A percentile compares a stretch with the other conserved stretches of the same genome.
Conservation (phyloP, 2,797 vertebrate species). For the Ptychadena robeensis region DNA sequence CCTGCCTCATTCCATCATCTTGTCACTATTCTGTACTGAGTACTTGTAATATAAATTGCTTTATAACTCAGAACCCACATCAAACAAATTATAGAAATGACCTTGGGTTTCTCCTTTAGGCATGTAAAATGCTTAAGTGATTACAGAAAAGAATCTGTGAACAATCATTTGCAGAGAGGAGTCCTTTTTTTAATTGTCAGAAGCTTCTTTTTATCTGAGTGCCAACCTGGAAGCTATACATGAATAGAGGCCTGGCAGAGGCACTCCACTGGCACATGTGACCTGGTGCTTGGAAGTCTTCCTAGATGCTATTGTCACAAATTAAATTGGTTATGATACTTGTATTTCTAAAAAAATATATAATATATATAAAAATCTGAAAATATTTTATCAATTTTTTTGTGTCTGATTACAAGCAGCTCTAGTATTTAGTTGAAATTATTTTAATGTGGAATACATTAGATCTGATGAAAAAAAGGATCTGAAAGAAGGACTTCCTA, state of each 20-base stretch:
- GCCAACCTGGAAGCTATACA: slow-evolving; percentile 54
- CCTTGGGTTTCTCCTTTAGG: slow-evolving; percentile 58
- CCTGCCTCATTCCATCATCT: slow-evolving; percentile 37
- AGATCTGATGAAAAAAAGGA: too few species aligned
- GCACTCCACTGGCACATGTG: slow-evolving; percentile 1
- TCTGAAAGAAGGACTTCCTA: too few species aligned
- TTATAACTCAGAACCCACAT: slow-evolving; percentile 46
- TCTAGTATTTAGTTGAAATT: neutral
- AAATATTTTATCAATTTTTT: neutral
- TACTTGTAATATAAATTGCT: slow-evolving; percentile 52
- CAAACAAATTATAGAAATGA: slow-evolving; percentile 53
- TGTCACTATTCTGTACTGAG: slow-evolving; percentile 29
- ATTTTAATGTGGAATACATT: neutral
- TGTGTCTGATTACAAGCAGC: neutral
- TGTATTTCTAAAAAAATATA: neutral
- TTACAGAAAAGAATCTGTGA: slow-evolving; percentile 45
- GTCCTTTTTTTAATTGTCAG: slow-evolving; percentile 45
- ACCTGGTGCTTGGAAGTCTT: slow-evolving; percentile 26
- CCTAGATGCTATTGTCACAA: slow-evolving; percentile 40
- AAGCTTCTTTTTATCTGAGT: slow-evolving; percentile 54
- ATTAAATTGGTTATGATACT: slow-evolving; percentile 20
- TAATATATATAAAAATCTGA: too few species aligned
- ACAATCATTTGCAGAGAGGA: slow-evolving; percentile 40
- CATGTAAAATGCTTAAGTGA: slow-evolving; percentile 59
- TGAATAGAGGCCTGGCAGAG: slow-evolving; percentile 47